Evolutionary conservation across 2,113 vertebrate species (phyloP).

Genomic region (Strix aluco): DNA sequence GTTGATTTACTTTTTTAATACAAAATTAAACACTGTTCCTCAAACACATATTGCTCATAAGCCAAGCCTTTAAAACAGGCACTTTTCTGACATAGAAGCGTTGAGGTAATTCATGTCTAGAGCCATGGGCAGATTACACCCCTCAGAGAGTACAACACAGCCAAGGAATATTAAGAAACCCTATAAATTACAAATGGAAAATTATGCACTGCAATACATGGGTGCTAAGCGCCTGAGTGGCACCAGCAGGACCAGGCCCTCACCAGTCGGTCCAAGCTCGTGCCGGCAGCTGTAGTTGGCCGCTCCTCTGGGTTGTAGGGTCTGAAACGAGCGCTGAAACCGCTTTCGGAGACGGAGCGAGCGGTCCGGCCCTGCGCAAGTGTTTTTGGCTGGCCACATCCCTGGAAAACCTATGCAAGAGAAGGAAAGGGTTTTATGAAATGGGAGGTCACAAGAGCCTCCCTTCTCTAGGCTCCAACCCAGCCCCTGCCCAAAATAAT

Average conservation of each 20-base stretch:
- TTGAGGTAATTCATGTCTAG: constrained; percentile 6
- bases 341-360: constrained; percentile 83
- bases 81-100: not conserved
- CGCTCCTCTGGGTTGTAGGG: constrained; percentile 89
- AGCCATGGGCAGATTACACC: constrained; percentile 11
- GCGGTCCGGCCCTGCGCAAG: constrained; percentile 71
- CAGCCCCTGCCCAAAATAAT: not conserved
- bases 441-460: not conserved
- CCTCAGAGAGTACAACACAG: not conserved
- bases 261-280: constrained; percentile 93
- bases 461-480: not conserved
- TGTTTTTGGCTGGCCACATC: constrained; percentile 91
- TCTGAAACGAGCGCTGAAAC: constrained; percentile 89
- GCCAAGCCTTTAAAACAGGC: constrained; percentile 22
- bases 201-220: rapidly evolving
- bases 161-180: constrained; percentile 21
- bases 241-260: constrained; percentile 17
- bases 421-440: not conserved
- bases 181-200: not conserved
- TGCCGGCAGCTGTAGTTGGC: constrained; percentile 94
- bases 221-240: not conserved
- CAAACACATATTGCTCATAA: constrained; percentile 1
- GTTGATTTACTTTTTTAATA: constrained; percentile 57
- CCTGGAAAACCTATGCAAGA: constrained; percentile 88
- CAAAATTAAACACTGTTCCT: constrained; percentile 44